A percentile compares a stretch with the other conserved stretches of the same genome.
These are phyloP conservation scores for Alosa sapidissima DNA, from an alignment of 2,797 vertebrate species.

Conservation along the genomic window DNA sequence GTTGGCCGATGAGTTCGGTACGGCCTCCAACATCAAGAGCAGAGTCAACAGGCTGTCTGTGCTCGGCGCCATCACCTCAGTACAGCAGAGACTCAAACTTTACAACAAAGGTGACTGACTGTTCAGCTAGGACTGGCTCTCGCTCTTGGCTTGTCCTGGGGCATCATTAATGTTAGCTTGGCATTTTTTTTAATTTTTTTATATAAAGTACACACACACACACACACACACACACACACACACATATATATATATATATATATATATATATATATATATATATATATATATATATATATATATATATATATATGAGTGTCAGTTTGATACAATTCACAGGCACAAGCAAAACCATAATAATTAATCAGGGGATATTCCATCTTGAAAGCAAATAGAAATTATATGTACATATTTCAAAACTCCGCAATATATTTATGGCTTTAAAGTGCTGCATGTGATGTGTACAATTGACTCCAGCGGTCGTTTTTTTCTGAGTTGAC, in stretches of 20 bases:
- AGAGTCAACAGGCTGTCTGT: constrained; percentile 99
- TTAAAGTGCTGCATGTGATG: not conserved
- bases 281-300: too few species aligned
- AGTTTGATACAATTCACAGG: not conserved
- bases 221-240: not conserved
- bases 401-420: not conserved
- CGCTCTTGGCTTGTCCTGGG: not conserved
- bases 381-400: not conserved
- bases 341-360: not conserved
- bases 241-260: too few species aligned
- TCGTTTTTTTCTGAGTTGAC: not conserved
- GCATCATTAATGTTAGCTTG: not conserved
- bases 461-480: not conserved
- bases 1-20: constrained; percentile 99
- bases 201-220: not conserved
- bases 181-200: too few species aligned
- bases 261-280: too few species aligned
- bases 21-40: constrained; percentile 98
- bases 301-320: too few species aligned
- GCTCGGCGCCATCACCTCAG: constrained; percentile 98
- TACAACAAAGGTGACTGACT: constrained; percentile 95
- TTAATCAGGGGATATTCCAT: not conserved
- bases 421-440: not conserved
- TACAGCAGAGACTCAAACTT: constrained; percentile 99
- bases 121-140: not conserved